Conservation (phyloP, 2,113 vertebrate species). For the Apodemus speciosus region DNA sequence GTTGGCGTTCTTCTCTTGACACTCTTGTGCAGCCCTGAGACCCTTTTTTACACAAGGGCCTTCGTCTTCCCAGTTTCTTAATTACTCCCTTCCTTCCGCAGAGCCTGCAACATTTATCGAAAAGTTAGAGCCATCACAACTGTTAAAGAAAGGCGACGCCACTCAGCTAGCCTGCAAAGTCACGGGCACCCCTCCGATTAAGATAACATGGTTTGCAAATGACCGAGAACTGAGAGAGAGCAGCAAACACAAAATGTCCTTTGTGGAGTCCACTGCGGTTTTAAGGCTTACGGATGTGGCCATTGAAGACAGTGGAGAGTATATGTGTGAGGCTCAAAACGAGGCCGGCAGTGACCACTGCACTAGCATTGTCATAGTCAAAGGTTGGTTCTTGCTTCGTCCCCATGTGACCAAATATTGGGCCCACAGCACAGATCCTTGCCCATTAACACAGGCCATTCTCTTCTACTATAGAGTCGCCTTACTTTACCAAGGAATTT, state of each 20-base stretch:
- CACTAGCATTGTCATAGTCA: slow-evolving; percentile 92
- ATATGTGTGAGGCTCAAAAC: slow-evolving; percentile 94
- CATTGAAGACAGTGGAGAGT: slow-evolving; percentile 94
- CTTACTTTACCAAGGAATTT: slow-evolving; percentile 93
- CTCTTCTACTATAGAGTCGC: slow-evolving; percentile 90
- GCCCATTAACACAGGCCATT: slow-evolving; percentile 73
- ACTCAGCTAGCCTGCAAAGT: slow-evolving; percentile 92
- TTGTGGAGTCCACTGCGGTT: slow-evolving; percentile 86
- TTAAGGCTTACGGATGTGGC: slow-evolving; percentile 86
- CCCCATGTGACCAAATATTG: not conserved
- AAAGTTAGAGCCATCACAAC: slow-evolving; percentile 91
- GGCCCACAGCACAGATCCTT: not conserved
- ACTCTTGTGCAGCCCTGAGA: not conserved
- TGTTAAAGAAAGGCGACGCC: slow-evolving; percentile 89
- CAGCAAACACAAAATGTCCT: slow-evolving; percentile 87
- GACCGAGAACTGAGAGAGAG: slow-evolving; percentile 91
- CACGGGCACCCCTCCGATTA: slow-evolving; percentile 93
- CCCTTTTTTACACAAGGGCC: slow-evolving; percentile 58
- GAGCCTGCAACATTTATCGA: slow-evolving; percentile 94
- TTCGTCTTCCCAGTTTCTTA: slow-evolving; percentile 72
- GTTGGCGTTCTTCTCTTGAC: slow-evolving; percentile 85
- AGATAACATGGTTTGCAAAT: slow-evolving; percentile 94
- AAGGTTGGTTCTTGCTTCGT: slow-evolving; percentile 91
- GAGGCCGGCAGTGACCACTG: slow-evolving; percentile 95
- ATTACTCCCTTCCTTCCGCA: slow-evolving; percentile 86